phyloP scores from a whole-genome alignment of 1,140 invertebrate species.

The Berghia stephanieae region DNA sequence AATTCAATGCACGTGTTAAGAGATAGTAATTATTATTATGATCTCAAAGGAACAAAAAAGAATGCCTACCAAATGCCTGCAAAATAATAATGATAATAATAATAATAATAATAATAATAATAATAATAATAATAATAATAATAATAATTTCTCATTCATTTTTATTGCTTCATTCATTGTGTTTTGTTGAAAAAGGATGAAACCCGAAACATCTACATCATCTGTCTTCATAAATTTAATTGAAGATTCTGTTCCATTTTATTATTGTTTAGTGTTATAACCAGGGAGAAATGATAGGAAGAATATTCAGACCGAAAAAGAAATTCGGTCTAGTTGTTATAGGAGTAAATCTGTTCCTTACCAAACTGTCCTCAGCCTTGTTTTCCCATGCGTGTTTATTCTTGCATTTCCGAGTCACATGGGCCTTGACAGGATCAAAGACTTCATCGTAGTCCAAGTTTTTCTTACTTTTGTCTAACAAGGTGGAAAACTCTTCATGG shows the following conservation, averaged over 20 bases:
- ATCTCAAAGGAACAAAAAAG: too few relatives aligned
- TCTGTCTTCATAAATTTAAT: not conserved
- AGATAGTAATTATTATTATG: too few relatives aligned
- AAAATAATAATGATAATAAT: too few relatives aligned
- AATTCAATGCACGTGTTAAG: too few relatives aligned
- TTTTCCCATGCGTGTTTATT: slow-evolving; percentile 91
- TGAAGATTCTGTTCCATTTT: not conserved
- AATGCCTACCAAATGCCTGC: too few relatives aligned
- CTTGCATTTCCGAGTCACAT: slow-evolving; percentile 88
- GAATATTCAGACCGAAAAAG: not conserved
- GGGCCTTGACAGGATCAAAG: slow-evolving; percentile 88
- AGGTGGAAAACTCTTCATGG: slow-evolving; percentile 83
- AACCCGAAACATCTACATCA: too few relatives aligned
- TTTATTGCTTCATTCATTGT: too few relatives aligned
- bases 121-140: too few relatives aligned
- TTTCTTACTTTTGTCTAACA: slow-evolving; percentile 79
- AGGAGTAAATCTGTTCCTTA: slow-evolving; percentile 44
- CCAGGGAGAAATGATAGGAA: not conserved
- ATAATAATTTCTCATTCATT: too few relatives aligned
- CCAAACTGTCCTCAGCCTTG: slow-evolving; percentile 76
- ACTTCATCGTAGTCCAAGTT: slow-evolving; percentile 85
- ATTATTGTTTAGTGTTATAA: too few relatives aligned
- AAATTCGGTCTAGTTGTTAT: not conserved
- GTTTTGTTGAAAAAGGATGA: too few relatives aligned
- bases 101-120: too few relatives aligned